phyloP scores from a whole-genome alignment of 23 tunicate species.

The Trididemnum clinides region DNA sequence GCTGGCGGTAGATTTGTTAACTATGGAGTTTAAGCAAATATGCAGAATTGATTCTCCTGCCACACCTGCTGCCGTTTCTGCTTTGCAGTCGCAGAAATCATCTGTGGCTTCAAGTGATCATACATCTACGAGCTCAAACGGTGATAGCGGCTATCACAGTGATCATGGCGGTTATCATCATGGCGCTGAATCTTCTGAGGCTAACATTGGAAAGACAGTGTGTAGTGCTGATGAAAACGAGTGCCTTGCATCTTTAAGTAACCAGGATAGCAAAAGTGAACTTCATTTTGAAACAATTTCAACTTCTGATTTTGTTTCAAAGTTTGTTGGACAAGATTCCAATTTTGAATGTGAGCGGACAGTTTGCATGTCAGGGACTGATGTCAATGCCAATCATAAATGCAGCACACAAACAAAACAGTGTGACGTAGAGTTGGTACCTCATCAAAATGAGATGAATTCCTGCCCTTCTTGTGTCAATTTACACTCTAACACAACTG shows the following conservation, averaged over 20 bases:
- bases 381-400: neutral
- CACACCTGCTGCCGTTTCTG: neutral
- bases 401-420: neutral
- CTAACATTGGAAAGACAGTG: neutral
- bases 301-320: neutral
- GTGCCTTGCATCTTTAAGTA: neutral
- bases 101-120: conserved; percentile 3
- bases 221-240: neutral
- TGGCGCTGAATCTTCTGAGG: conserved; percentile 5
- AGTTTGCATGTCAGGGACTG: neutral
- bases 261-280: neutral
- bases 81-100: neutral
- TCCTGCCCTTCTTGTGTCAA: neutral
- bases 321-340: neutral
- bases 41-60: neutral
- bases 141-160: conserved; percentile 87
- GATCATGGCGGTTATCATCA: conserved; percentile 3
- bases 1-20: no score
- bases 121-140: conserved; percentile 34
- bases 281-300: neutral
- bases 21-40: neutral
- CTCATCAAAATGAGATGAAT: neutral
- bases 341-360: neutral
- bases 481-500: neutral
- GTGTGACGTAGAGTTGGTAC: neutral